A percentile compares a stretch with the other conserved stretches of the same genome.
Evolutionary conservation across 2,797 vertebrate genomes (phyloP).

Genomic region (Allobates femoralis): DNA sequence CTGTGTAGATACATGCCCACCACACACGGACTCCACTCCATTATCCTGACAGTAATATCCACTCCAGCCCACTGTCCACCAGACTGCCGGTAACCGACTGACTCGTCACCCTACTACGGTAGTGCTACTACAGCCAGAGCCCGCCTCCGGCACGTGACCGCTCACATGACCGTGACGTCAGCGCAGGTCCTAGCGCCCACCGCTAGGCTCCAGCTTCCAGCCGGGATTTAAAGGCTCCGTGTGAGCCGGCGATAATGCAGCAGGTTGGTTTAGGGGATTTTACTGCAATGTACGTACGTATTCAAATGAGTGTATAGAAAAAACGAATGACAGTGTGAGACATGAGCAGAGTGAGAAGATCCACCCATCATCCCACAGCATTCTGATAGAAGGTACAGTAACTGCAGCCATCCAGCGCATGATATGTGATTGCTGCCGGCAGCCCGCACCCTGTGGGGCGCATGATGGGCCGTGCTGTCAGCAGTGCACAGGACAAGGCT

Average conservation of each 20-base stretch:
- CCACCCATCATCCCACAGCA: slow-evolving; percentile 44
- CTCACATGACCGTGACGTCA: background rate
- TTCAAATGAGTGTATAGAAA: slow-evolving; percentile 57
- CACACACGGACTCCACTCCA: too few relatives aligned
- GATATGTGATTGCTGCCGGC: slow-evolving; percentile 36
- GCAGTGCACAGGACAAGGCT: background rate
- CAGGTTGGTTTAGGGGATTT: slow-evolving; percentile 61
- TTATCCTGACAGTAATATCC: too few relatives aligned
- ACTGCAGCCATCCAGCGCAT: slow-evolving; percentile 50
- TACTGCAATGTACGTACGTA: slow-evolving; percentile 64
- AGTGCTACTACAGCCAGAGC: too few relatives aligned
- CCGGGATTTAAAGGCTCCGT: slow-evolving; percentile 59
- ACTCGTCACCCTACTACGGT: too few relatives aligned
- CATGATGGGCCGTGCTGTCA: slow-evolving; percentile 37
- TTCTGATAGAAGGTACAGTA: slow-evolving; percentile 59
- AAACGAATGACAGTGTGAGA: slow-evolving; percentile 57
- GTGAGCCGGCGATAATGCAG: slow-evolving; percentile 63
- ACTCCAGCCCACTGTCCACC: too few relatives aligned
- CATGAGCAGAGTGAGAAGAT: slow-evolving; percentile 60
- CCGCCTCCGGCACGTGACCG: background rate
- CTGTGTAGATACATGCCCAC: too few relatives aligned
- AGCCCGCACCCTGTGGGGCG: background rate
- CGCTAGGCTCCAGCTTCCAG: slow-evolving; percentile 1
- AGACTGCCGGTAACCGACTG: too few relatives aligned
- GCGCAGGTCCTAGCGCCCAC: slow-evolving; percentile 6